These are phyloP conservation scores for Ctena decussata DNA, from an alignment of 2,888 invertebrate species.

Conservation along the genomic window DNA sequence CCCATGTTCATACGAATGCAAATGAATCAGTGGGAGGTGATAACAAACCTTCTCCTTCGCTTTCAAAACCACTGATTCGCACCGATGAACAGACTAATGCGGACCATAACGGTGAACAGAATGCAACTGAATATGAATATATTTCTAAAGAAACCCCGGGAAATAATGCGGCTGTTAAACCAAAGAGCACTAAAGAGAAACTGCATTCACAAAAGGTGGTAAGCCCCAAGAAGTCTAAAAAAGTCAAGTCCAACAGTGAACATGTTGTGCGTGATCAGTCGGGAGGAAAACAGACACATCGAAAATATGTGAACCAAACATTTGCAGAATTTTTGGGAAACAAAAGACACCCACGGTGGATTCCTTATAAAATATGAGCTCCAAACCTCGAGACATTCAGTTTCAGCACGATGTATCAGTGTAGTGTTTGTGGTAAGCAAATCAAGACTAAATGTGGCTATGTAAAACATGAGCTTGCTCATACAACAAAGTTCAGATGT, in stretches of 20 bases:
- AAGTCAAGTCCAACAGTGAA: neutral
- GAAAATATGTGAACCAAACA: constrained; percentile 1
- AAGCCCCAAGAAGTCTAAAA: too few species aligned
- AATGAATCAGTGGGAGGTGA: neutral
- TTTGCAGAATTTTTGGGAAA: neutral
- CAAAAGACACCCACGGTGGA: neutral
- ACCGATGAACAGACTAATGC: too few species aligned
- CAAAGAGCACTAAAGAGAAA: too few species aligned
- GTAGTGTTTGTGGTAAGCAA: constrained; percentile 2
- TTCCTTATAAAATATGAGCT: neutral
- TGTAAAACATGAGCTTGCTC: neutral
- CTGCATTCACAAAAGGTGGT: too few species aligned
- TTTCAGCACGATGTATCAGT: constrained; percentile 1
- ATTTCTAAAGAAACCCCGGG: too few species aligned
- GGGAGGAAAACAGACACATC: neutral
- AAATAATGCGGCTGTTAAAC: too few species aligned
- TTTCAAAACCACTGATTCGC: neutral
- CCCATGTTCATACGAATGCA: too few species aligned
- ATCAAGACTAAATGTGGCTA: neutral
- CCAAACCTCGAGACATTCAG: neutral
- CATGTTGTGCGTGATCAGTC: neutral
- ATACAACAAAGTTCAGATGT: neutral
- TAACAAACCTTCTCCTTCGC: neutral
- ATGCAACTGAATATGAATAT: too few species aligned
- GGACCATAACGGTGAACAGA: too few species aligned